Conservation (phyloP, 2,888 invertebrate species). For the Drosophila dives region DNA sequence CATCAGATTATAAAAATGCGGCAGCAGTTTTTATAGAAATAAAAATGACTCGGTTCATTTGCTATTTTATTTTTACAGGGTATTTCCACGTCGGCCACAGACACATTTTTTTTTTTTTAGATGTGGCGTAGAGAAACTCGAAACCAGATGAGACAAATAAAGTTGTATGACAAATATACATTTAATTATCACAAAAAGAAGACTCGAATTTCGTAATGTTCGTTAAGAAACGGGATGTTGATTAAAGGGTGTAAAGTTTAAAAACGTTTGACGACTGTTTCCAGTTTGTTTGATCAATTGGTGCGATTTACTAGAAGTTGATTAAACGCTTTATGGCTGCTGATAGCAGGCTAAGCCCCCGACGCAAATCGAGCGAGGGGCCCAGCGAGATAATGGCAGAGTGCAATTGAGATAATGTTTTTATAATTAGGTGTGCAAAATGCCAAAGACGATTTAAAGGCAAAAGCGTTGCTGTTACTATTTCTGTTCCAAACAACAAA, state of each 20-base stretch:
- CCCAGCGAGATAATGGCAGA: not conserved
- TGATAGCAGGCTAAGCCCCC: conserved; percentile 38
- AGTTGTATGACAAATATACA: not conserved
- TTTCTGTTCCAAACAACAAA: conserved; percentile 26
- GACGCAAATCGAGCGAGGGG: conserved; percentile 3
- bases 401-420: conserved; percentile 18
- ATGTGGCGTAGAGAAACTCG: not conserved
- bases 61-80: not conserved
- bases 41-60: not conserved
- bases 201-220: not conserved
- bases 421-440: conserved; percentile 55
- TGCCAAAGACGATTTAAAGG: not conserved
- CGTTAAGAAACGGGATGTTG: not conserved
- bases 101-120: not conserved
- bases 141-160: not conserved
- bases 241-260: not conserved
- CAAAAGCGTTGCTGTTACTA: conserved; percentile 6
- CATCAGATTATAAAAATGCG: not conserved
- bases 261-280: conserved; percentile 17
- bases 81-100: not conserved
- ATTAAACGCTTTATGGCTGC: conserved; percentile 42
- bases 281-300: conserved; percentile 59
- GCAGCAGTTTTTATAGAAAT: not conserved
- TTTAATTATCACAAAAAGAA: not conserved
- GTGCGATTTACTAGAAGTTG: conserved; percentile 40